Percentiles rank a stretch among this genome's conserved stretches.
phyloP scores from a whole-genome alignment of 2,113 vertebrate species.

The Hystrix cristata region DNA sequence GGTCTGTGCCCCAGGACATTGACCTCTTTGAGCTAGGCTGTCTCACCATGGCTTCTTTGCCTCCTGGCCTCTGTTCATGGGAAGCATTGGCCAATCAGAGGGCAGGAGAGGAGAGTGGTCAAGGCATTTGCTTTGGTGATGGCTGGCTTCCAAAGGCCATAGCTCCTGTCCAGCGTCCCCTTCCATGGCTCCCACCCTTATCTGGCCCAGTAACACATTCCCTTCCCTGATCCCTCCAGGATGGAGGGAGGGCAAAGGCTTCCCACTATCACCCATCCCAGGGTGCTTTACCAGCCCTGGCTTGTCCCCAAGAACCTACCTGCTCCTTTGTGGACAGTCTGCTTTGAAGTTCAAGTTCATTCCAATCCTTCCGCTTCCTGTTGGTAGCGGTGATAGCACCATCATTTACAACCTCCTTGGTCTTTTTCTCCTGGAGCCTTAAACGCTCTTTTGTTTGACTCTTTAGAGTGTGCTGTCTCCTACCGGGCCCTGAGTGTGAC shows the following conservation, averaged over 20 bases:
- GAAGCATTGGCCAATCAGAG: too few relatives aligned
- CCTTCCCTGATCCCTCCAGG: too few relatives aligned
- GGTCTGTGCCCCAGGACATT: neutral
- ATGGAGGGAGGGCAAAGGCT: neutral
- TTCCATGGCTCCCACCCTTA: neutral
- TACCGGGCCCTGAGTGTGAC: constrained; percentile 19
- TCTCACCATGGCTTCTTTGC: neutral
- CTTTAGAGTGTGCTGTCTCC: neutral
- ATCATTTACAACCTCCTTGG: neutral
- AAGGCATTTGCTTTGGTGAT: fast-evolving
- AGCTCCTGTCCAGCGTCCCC: neutral
- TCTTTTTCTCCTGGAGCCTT: neutral
- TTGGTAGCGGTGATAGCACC: neutral
- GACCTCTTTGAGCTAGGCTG: too few relatives aligned
- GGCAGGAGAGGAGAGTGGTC: neutral
- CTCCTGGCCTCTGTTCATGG: neutral
- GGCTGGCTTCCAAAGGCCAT: neutral
- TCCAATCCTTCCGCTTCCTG: neutral
- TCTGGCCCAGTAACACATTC: neutral
- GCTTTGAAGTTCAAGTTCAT: neutral
- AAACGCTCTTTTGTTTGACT: neutral
- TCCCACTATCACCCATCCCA: fast-evolving
- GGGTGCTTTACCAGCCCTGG: too few relatives aligned
- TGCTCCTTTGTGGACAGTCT: neutral
- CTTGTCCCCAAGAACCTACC: neutral